These are phyloP conservation scores for Hemistola chrysoprasaria DNA, from an alignment of 2,888 invertebrate genomes.

Conservation along the genomic window DNA sequence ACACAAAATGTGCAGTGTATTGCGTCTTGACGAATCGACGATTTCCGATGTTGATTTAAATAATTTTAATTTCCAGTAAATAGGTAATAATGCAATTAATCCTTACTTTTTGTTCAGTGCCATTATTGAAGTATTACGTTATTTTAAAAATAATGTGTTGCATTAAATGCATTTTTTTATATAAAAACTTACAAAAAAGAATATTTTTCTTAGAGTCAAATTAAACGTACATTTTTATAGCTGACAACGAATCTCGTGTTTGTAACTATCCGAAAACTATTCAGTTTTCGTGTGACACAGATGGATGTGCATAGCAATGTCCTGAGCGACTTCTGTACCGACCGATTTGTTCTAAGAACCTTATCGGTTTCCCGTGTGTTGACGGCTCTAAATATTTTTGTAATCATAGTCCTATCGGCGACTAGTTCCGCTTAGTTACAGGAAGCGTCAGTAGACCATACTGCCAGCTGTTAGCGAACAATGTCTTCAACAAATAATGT, in stretches of 20 bases:
- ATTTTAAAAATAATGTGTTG: constrained; percentile 76
- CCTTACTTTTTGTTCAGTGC: constrained; percentile 72
- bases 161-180: constrained; percentile 74
- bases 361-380: constrained; percentile 27
- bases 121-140: constrained; percentile 77
- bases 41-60: constrained; percentile 47
- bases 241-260: constrained; percentile 73
- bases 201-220: constrained; percentile 47
- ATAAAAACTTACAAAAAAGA: constrained; percentile 34
- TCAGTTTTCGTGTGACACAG: constrained; percentile 41
- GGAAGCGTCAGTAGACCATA: constrained; percentile 1
- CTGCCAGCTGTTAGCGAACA: too few relatives aligned
- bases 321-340: constrained; percentile 32
- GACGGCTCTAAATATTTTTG: constrained; percentile 29
- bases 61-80: constrained; percentile 48
- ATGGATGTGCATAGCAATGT: constrained; percentile 72
- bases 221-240: constrained; percentile 41
- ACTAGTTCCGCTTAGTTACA: constrained; percentile 13
- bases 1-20: constrained; percentile 45
- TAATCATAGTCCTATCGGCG: constrained; percentile 22
- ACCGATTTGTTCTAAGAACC: constrained; percentile 57
- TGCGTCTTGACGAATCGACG: constrained; percentile 61
- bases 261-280: constrained; percentile 45
- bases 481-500: too few relatives aligned
- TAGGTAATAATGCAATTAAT: constrained; percentile 49